Percentiles rank a stretch among this genome's conserved stretches.
Conservation (phyloP, 2,888 invertebrate species). For the Steinernema hermaphroditum region DNA sequence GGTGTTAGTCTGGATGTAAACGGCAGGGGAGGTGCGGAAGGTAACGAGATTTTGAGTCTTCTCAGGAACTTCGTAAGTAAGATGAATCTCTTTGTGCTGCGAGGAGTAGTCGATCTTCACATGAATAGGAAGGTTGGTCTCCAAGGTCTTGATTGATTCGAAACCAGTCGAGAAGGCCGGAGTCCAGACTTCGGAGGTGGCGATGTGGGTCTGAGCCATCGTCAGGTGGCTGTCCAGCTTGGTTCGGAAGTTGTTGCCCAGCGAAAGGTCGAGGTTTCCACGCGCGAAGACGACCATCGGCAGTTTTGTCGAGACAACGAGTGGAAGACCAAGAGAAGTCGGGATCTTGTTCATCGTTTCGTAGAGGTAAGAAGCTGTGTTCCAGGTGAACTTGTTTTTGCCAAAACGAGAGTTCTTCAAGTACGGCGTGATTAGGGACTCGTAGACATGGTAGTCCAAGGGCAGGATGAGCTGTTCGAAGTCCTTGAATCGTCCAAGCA, state of each 20-base stretch:
- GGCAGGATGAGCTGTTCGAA: constrained; percentile 4
- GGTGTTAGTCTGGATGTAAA: constrained; percentile 24
- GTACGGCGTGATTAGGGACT: no score
- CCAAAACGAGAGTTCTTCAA: no score
- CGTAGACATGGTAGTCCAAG: no score
- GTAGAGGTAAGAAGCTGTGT: neutral
- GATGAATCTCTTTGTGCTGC: constrained; percentile 37
- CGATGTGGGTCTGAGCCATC: constrained; percentile 46
- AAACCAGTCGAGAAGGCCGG: constrained; percentile 56
- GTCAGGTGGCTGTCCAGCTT: constrained; percentile 41
- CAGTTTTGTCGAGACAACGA: constrained; percentile 34
- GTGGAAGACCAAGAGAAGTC: constrained; percentile 57
- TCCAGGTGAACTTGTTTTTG: neutral
- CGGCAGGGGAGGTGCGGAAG: neutral
- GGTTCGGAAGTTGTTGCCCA: neutral
- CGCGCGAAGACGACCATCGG: neutral
- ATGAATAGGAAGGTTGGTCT: constrained; percentile 53
- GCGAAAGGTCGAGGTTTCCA: neutral
- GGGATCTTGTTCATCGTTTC: constrained; percentile 40
- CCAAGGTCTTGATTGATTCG: constrained; percentile 47
- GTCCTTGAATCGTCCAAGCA: neutral
- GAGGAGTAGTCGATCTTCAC: constrained; percentile 37
- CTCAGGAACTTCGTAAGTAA: constrained; percentile 31
- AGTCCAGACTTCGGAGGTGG: constrained; percentile 42
- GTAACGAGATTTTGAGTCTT: neutral